Conservation (phyloP, 2,113 vertebrate genomes). For the Nerophis ophidion region DNA sequence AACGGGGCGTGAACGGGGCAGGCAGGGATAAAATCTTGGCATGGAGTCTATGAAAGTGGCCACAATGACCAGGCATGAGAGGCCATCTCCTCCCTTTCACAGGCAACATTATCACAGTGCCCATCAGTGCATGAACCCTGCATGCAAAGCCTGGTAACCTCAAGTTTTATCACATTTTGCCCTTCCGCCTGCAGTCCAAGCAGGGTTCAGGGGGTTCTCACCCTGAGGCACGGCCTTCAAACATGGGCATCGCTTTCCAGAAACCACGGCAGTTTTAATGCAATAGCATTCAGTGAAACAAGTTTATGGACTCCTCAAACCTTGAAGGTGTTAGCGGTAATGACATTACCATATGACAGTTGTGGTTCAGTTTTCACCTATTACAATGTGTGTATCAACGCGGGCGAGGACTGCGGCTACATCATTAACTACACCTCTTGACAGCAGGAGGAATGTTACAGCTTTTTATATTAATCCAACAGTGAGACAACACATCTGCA, state of each 20-base stretch:
- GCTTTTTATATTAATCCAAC: slow-evolving; percentile 46
- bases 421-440: slow-evolving; percentile 38
- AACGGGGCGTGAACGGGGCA: slow-evolving; percentile 52
- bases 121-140: slow-evolving; percentile 50
- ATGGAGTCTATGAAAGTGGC: slow-evolving; percentile 53
- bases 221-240: slow-evolving; percentile 49
- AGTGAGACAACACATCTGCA: slow-evolving; percentile 37
- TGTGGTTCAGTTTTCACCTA: slow-evolving; percentile 47
- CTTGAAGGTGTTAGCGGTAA: slow-evolving; percentile 43
- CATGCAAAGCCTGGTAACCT: slow-evolving; percentile 51
- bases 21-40: slow-evolving; percentile 59
- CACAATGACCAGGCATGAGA: slow-evolving; percentile 57
- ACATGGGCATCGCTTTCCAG: slow-evolving; percentile 30
- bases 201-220: slow-evolving; percentile 40
- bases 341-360: slow-evolving; percentile 49
- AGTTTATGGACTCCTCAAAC: slow-evolving; percentile 38
- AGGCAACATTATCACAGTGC: slow-evolving; percentile 58
- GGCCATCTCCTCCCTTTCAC: slow-evolving; percentile 55
- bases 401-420: slow-evolving; percentile 12
- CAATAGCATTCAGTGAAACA: slow-evolving; percentile 1
- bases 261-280: slow-evolving; percentile 38
- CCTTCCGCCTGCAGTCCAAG: slow-evolving; percentile 17
- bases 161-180: slow-evolving; percentile 37
- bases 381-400: slow-evolving; percentile 25
- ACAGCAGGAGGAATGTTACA: slow-evolving; percentile 38